These are phyloP conservation scores for Glaucidium brasilianum DNA, from an alignment of 2,113 vertebrate species.

Conservation along the genomic window DNA sequence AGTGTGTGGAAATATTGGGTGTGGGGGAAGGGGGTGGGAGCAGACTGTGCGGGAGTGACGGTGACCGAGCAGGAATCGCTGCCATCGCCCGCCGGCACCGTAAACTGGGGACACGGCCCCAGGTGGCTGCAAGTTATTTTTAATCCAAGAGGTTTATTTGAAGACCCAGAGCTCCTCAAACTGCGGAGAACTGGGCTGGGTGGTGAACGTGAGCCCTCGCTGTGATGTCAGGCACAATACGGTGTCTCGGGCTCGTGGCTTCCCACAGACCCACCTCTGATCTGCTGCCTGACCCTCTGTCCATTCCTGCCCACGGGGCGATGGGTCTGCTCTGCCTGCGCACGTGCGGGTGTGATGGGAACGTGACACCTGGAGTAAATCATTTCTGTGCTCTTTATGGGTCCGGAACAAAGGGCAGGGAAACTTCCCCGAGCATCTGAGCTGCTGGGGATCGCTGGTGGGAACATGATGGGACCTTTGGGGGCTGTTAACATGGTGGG, in stretches of 20 bases:
- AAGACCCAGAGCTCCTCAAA: neutral
- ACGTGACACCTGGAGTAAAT: accelerated
- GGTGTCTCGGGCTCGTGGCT: accelerated
- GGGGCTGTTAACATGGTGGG: neutral
- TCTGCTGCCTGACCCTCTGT: neutral
- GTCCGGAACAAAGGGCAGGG: neutral
- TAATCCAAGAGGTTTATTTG: neutral
- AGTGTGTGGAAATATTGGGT: neutral
- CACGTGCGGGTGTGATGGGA: neutral
- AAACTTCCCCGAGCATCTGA: neutral
- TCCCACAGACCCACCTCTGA: neutral
- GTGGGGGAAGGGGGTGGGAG: no score
- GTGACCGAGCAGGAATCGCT: neutral
- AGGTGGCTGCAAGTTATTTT: neutral
- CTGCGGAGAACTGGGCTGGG: neutral
- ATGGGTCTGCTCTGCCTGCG: neutral
- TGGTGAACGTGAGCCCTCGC: neutral
- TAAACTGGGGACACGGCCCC: neutral
- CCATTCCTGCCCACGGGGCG: neutral
- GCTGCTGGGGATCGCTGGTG: no score
- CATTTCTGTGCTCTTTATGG: neutral
- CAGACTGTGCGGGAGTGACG: neutral
- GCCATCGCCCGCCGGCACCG: neutral
- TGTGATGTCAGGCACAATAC: neutral
- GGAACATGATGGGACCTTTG: neutral